Base-by-base conservation (phyloP, 1,140 invertebrate species). In the Maniola jurtina region DNA sequence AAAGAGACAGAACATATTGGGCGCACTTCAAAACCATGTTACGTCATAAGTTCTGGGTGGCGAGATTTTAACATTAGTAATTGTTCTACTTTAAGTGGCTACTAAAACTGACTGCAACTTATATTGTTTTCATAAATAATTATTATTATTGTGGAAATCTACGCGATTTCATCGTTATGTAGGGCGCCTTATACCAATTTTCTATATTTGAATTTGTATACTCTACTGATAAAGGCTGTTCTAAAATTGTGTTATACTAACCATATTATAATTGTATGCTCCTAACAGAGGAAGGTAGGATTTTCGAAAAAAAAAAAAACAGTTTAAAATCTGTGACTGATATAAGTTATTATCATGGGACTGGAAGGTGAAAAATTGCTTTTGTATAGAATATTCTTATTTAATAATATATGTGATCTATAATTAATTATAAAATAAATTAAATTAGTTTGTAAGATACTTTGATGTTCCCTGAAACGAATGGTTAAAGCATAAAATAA, bases 381-480 rank as follows among this genome's bases (percentile, higher is more conserved):
- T 77, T 60, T 66, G 48, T 60, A 57, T 45, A 66, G 38, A 60
- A 54, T 66, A 66, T 66, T 52, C 72, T 80, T 65, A 48, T 6
- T 68, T 69, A 70, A 71, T 75, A 66, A 74, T 77, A 71, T 73
- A 79, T 78, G 77, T 81, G 50, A 66, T 60, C 61, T 75, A 75
- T 74, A 75, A 75, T 72, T 70, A 2, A 42, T 10, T 48, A 74
- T 71, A n/a, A 65, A 61, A 64, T 65, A 52, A 65, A 65, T 65
- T 50, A 58, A 48, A 16, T 52, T 66, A 66, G 57, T 15, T 10
- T 60, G n/a, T 81, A 81, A 81, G 78, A 71, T 72, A 67, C 68
- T 73, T 75, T 56, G 73, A 77, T 81, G 76, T 79, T 82, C 56
- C 69, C 64, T 75, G 64, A 66, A 77, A 71, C 58, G 76, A 25